Evolutionary conservation across 2,888 invertebrate species (phyloP).

Genomic region (Sinhomidia bicolor): DNA sequence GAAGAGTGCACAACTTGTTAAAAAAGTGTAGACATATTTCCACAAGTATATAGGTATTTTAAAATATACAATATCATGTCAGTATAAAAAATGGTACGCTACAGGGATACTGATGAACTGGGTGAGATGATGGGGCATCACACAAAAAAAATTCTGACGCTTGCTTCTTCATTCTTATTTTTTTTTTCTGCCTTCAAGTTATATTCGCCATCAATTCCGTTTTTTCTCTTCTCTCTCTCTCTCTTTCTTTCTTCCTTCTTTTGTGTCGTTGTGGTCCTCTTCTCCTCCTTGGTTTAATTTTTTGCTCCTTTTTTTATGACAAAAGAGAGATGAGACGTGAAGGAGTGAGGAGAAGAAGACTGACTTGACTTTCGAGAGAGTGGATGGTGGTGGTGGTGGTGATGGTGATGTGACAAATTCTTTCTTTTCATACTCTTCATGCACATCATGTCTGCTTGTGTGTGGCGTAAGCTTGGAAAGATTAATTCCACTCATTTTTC

Average conservation of each 20-base stretch:
- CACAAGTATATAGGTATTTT: too few relatives aligned
- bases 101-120: neutral
- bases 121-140: constrained; percentile 33
- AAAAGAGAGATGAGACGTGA: constrained; percentile 69
- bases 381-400: too few relatives aligned
- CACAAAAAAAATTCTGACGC: constrained; percentile 42
- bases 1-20: too few relatives aligned
- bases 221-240: constrained; percentile 8
- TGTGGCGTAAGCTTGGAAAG: constrained; percentile 71
- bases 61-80: too few relatives aligned
- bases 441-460: constrained; percentile 71
- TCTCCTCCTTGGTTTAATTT: neutral
- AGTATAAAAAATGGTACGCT: neutral
- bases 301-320: neutral
- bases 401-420: constrained; percentile 73
- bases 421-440: constrained; percentile 68
- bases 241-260: too few relatives aligned
- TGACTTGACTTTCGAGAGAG: constrained; percentile 40
- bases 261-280: constrained; percentile 17
- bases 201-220: constrained; percentile 41
- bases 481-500: constrained; percentile 70
- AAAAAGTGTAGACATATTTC: too few relatives aligned
- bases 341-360: constrained; percentile 49
- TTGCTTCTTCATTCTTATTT: constrained; percentile 38
- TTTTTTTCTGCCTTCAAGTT: constrained; percentile 37